Conservation (phyloP, 2,888 invertebrate species). For the Amphipyra tragopoginis region DNA sequence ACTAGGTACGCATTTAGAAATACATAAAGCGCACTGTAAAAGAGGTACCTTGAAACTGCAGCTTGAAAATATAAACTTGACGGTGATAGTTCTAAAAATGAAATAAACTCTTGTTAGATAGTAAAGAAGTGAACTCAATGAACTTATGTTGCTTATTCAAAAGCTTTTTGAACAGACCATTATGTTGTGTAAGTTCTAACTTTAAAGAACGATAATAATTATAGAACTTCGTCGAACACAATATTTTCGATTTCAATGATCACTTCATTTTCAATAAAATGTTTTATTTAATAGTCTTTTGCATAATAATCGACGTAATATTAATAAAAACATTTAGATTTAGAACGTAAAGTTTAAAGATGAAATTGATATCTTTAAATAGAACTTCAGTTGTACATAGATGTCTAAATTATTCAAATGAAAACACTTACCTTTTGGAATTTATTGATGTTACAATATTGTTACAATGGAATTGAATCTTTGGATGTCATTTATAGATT, state of each 20-base stretch:
- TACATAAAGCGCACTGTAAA: too few relatives aligned
- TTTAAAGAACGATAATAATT: neutral
- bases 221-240: slow-evolving; percentile 2
- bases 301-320: slow-evolving; percentile 20
- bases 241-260: slow-evolving; percentile 18
- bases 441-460: slow-evolving; percentile 38
- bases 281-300: slow-evolving; percentile 20
- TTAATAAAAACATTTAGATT: slow-evolving; percentile 34
- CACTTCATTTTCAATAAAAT: slow-evolving; percentile 23
- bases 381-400: slow-evolving; percentile 15
- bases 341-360: slow-evolving; percentile 28
- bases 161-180: too few relatives aligned
- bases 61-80: too few relatives aligned
- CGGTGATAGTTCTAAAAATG: too few relatives aligned
- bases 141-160: too few relatives aligned
- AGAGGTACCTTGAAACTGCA: too few relatives aligned
- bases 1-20: too few relatives aligned
- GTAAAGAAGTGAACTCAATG: too few relatives aligned
- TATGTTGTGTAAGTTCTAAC: neutral
- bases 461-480: slow-evolving; percentile 16
- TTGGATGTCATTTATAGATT: slow-evolving; percentile 23
- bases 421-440: slow-evolving; percentile 33
- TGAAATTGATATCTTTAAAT: slow-evolving; percentile 37
- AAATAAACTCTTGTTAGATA: too few relatives aligned
- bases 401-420: slow-evolving; percentile 54